phyloP scores from a whole-genome alignment of 2,797 vertebrate species.

The Propithecus deckenii region DNA sequence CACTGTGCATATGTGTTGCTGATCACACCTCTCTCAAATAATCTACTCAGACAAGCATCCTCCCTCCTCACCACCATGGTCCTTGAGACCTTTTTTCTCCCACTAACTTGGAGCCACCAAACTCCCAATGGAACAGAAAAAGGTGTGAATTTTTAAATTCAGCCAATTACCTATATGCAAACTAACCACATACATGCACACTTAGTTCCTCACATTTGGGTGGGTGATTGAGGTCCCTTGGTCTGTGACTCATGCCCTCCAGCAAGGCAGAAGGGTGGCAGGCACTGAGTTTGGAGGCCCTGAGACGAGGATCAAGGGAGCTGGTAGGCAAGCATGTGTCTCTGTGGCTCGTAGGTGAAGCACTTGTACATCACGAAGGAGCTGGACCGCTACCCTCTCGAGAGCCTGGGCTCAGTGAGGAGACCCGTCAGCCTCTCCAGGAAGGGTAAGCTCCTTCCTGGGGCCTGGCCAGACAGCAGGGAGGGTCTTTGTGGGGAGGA shows the following conservation, averaged over 20 bases:
- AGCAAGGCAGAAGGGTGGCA: accelerated
- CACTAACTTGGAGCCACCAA: neutral
- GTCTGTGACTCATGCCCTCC: neutral
- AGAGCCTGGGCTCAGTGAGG: constrained; percentile 91
- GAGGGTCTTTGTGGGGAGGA: neutral
- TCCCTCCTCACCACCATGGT: neutral
- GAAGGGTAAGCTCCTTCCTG: constrained; percentile 83
- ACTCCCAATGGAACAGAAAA: neutral
- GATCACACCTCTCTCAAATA: neutral
- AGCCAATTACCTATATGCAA: neutral
- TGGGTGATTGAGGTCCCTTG: neutral
- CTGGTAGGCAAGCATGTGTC: neutral
- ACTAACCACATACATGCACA: neutral
- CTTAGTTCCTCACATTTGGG: neutral
- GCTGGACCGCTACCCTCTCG: constrained; percentile 89
- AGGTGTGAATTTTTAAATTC: neutral
- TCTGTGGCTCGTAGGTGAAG: constrained; percentile 88
- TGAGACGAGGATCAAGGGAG: neutral
- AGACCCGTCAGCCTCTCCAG: constrained; percentile 92
- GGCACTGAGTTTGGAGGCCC: neutral
- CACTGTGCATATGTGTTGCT: neutral
- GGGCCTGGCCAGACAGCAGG: neutral
- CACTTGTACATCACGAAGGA: constrained; percentile 93
- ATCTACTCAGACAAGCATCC: neutral
- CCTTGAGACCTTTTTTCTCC: neutral